These are phyloP conservation scores for Hypomecis atomaria DNA, from an alignment of 2,888 invertebrate species.

Conservation along the genomic window DNA sequence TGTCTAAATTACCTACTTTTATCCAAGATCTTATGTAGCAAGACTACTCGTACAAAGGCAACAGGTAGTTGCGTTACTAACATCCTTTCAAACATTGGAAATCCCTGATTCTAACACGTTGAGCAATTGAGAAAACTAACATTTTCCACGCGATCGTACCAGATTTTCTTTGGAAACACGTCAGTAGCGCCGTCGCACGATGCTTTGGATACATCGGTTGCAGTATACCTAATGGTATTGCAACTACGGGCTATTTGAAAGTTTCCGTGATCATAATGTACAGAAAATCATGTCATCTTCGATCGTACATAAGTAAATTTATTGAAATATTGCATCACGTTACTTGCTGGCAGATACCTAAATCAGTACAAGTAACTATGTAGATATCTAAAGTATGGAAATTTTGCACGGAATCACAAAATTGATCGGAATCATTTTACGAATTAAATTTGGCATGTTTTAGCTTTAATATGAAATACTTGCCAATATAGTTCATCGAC, in stretches of 20 bases:
- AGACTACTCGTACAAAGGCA: neutral
- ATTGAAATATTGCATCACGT: neutral
- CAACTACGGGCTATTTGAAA: conserved; percentile 23
- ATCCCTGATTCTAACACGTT: conserved; percentile 6
- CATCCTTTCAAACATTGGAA: conserved; percentile 15
- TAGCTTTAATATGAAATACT: too few relatives aligned
- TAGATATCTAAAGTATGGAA: too few relatives aligned
- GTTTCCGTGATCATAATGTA: conserved; percentile 19
- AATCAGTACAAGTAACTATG: too few relatives aligned
- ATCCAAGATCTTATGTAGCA: neutral
- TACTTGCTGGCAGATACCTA: neutral
- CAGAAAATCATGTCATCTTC: conserved; percentile 12
- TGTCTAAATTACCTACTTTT: too few relatives aligned
- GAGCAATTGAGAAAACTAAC: neutral
- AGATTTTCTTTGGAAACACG: neutral
- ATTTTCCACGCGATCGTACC: neutral
- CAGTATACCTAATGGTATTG: conserved; percentile 4
- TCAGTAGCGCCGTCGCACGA: neutral
- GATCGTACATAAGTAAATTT: neutral
- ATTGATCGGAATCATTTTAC: too few relatives aligned
- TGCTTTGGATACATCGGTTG: neutral
- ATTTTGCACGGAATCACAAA: too few relatives aligned
- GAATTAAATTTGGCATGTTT: too few relatives aligned
- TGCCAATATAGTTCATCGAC: too few relatives aligned
- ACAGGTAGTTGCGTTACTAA: conserved; percentile 7